Base-by-base conservation (phyloP, 2,113 vertebrate species). In the Pseudorhombus dupliciocellatus region DNA sequence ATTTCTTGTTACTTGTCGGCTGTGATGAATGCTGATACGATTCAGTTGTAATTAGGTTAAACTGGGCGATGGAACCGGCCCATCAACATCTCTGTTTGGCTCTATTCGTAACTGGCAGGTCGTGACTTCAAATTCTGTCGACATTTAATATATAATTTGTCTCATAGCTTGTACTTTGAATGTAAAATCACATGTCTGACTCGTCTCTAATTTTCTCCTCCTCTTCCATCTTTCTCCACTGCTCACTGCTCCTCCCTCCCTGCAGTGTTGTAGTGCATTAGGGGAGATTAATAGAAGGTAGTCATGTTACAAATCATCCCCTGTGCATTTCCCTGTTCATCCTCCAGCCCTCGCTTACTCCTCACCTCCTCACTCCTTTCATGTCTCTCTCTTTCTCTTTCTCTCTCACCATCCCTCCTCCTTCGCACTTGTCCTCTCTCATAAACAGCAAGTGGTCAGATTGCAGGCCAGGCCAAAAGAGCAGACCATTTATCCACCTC, bases 261-360 rank as follows among this genome's bases (percentile, higher is more conserved):
- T 59, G 65, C 79, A 52, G 66, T 62, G 24, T 44, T 72, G 81
- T 60, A 69, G 30, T 82, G 74, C 74, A 79, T 88, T 84, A 80
- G 71, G 40, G 57, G 65, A 87, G 88, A 90, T 87, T 89, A 88
- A 88, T 91, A 77, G 82, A 80, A 83, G 70, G 57, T 76, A 77
- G 79, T 80, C 76, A 75, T 77, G 88, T 89, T 85, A 88, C 84
- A 91, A 91, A 91, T 89, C 86, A 88, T 88, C 70, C 4, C 22
- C 70, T 58, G 78, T 70, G 70, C 86, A 75, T 84, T 88, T 79
- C 78, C 59, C 87, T 84, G 75, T 88, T 87, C 66, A 88, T 87
- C 63, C 79, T 84, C 63, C 68, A 57, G 26, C 67, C 74, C 50
- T 66, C 25, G 12, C 50, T 79, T 73, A 72, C 73, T 76, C 71